A percentile compares a stretch with the other conserved stretches of the same genome.
phyloP scores from a whole-genome alignment of 2,888 invertebrate species.

The Liodrosophila aerea region DNA sequence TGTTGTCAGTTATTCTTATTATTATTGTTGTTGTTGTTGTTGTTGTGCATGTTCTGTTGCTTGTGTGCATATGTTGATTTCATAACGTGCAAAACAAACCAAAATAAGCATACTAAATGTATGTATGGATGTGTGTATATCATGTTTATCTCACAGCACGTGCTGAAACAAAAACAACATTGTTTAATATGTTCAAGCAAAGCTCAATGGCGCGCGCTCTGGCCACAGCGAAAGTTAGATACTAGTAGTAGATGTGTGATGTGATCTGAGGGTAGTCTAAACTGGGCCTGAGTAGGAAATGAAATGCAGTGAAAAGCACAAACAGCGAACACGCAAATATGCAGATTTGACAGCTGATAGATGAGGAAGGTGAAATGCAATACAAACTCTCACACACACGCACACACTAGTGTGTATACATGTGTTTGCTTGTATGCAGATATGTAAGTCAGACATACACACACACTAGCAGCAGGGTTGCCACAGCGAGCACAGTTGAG shows the following conservation, averaged over 20 bases:
- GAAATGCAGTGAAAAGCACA: conserved; percentile 76
- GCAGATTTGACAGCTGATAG: conserved; percentile 61
- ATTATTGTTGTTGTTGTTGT: conserved; percentile 34
- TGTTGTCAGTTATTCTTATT: conserved; percentile 34
- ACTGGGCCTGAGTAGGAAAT: conserved; percentile 67
- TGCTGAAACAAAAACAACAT: conserved; percentile 67
- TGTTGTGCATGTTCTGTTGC: conserved; percentile 52
- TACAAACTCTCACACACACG: neutral
- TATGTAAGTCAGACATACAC: no score
- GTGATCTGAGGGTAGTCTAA: conserved; percentile 23
- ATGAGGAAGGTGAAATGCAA: conserved; percentile 23
- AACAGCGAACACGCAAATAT: conserved; percentile 65
- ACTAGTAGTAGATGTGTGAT: no score
- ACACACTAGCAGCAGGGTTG: no score
- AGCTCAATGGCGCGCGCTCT: conserved; percentile 37
- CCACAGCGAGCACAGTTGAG: no score
- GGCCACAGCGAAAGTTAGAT: conserved; percentile 17
- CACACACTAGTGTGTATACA: neutral
- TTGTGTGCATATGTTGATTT: conserved; percentile 56
- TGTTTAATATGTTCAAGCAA: conserved; percentile 65
- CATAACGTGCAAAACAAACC: conserved; percentile 47
- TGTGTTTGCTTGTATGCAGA: neutral
- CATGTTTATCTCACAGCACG: conserved; percentile 68
- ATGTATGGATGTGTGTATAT: conserved; percentile 23
- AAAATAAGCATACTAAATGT: neutral